Base-by-base conservation (phyloP, 1,140 invertebrate species). In the Cydia strobilella region DNA sequence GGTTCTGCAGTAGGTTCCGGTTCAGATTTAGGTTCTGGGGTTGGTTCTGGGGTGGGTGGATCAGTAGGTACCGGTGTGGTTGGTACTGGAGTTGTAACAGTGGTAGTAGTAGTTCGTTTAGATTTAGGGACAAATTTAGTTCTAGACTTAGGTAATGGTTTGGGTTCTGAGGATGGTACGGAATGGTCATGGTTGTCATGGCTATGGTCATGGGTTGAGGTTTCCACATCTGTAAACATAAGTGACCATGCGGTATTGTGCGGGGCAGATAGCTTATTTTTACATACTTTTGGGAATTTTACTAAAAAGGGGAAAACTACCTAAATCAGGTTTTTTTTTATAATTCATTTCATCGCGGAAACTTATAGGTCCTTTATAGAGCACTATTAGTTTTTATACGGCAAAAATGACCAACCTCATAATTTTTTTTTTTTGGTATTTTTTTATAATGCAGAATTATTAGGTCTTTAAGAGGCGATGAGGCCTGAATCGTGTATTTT, bases 141-240 rank as follows among this genome's bases (percentile, higher is more conserved):
- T 35, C 65, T 69, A 63, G 20, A 3, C 35, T 69, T 69, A 35
- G 65, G 65, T 69, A 69, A 69, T 2, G 92, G 86, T 31, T 78
- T 90, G 0, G 89, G 90, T 76, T 90, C 88, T 6, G 87, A 85
- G 74, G 85, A 83, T 9, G 83, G 89, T 87, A 93, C 88, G 72
- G 86, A 80, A 73, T 18, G 74, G 65, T 69, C 65, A 35, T 35
- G 65, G 15, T 69, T 66, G n/a, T n/a, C 51, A 66, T 66, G 88
- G 83, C 92, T 90, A 66, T 88, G 87, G 77, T 87, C 88, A 72
- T 93, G 88, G 74, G 93, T 92, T 74, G 94, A 84, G 83, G 91
- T 93, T 79, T 88, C 88, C 82, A 85, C 80, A 92, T 91, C 90
- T 92, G 90, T 75, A 91, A 92, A 92, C 87, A 78, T 89, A 89